Evolutionary conservation across 2,888 invertebrate species (phyloP).

Genomic region (Unio delphinus): DNA sequence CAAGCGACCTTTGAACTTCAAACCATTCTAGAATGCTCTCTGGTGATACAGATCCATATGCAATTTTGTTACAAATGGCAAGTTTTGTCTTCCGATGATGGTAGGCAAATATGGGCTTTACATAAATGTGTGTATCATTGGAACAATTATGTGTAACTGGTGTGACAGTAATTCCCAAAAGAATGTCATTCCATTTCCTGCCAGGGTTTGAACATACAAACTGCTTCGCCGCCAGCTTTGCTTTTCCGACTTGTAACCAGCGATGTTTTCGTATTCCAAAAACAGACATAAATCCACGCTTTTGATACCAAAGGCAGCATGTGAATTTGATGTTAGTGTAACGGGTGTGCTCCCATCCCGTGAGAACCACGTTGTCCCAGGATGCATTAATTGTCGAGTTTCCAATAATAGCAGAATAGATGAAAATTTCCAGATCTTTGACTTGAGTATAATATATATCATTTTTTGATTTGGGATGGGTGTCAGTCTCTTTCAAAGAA

Average conservation of each 20-base stretch:
- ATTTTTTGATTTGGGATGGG: background rate
- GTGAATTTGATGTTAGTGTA: slow-evolving; percentile 11
- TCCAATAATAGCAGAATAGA: slow-evolving; percentile 27
- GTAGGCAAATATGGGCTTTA: slow-evolving; percentile 16
- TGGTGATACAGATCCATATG: slow-evolving; percentile 17
- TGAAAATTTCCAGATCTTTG: slow-evolving; percentile 8
- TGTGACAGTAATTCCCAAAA: slow-evolving; percentile 10
- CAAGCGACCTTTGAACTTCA: slow-evolving; percentile 29
- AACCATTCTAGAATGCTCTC: slow-evolving; percentile 29
- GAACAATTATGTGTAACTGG: slow-evolving; percentile 10
- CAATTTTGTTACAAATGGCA: slow-evolving; percentile 25
- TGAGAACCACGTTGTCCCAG: slow-evolving; percentile 18
- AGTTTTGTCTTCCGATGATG: slow-evolving; percentile 13
- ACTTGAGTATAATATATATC: no score
- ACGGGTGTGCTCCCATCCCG: slow-evolving; percentile 20
- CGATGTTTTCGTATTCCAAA: slow-evolving; percentile 10
- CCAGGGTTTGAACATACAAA: slow-evolving; percentile 22
- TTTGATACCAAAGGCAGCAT: slow-evolving; percentile 24
- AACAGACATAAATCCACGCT: slow-evolving; percentile 7
- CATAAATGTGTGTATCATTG: slow-evolving; percentile 16
- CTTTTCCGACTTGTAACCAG: slow-evolving; percentile 13
- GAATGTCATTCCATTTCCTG: background rate
- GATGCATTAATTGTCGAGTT: slow-evolving; percentile 15
- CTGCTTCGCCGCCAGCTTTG: slow-evolving; percentile 15
- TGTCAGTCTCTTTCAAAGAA: no score